Conservation (phyloP, 1,140 invertebrate species). For the Marisa cornuarietis region DNA sequence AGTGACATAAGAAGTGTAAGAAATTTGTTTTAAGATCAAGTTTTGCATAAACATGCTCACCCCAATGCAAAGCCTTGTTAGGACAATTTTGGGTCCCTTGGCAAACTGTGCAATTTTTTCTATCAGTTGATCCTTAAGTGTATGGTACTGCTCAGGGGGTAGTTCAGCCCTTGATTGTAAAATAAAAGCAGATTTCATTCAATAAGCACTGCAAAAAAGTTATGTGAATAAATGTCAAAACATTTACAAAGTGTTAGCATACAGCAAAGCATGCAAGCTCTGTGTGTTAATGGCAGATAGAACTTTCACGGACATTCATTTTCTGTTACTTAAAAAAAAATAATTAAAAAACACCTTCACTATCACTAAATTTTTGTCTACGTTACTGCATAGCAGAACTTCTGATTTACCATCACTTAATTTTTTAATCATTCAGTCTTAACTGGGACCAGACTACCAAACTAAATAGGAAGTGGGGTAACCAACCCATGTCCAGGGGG, state of each 20-base stretch:
- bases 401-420: no score
- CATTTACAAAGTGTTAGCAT: no score
- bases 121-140: conserved; percentile 79
- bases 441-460: no score
- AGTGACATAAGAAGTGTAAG: neutral
- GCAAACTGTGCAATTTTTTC: conserved; percentile 78
- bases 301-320: no score
- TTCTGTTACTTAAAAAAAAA: neutral
- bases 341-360: conserved; percentile 11
- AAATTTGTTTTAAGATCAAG: no score
- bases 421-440: no score
- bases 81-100: conserved; percentile 82
- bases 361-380: neutral
- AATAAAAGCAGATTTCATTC: neutral
- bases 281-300: no score
- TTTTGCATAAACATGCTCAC: conserved; percentile 70
- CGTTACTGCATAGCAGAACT: no score
- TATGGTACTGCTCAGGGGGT: conserved; percentile 78
- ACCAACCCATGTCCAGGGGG: no score
- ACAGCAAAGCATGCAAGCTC: no score
- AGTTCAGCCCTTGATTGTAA: conserved; percentile 73
- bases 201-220: neutral
- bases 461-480: no score
- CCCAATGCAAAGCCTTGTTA: conserved; percentile 86
- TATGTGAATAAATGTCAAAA: neutral